Evolutionary conservation across 2,797 vertebrate species (phyloP), one percentile per base, ranked within the genome.

Genomic region (Serranus cabrilla): DNA sequence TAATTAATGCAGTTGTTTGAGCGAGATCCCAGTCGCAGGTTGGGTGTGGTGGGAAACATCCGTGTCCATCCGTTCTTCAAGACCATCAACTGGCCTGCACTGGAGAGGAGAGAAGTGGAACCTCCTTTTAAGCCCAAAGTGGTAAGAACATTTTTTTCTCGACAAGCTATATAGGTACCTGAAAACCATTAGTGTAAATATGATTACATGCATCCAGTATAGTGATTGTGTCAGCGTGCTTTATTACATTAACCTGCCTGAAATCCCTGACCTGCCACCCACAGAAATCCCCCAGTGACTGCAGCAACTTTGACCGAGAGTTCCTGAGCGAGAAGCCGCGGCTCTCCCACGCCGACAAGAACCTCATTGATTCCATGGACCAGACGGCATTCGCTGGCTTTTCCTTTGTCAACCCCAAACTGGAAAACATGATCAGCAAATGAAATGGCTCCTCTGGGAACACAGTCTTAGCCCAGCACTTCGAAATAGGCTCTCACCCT

Each of bases 41-140:
- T 99, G 42, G 98, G 97, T 5, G 90, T 99, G 66, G 95, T 94
- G 10, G 98, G 97, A 51, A 95, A 96, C 86, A 96, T 99, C 82
- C 96, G 94, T 78, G 70, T 52, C 17, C 97, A 99, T 49, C 17
- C 93, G 3, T 99, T 99, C 94, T 99, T 99, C 92, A 98, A 95
- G 94, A 93, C 92, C 12, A 96, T 99, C 87, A 97, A 97, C 92
- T 99, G 98, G 98, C 20, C 71, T 0, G 85, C 89, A 0, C 94
- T 99, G 23, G 97, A 98, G 93, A 97, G 87, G 81, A 95, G 91
- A 85, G 93, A 95, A 42, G 73, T 97, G 49, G 92, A 95, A 0
- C 98, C 98, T 0, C 98, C 98, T 17, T 99, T 99, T 93, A 97
- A 91, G 88, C 98, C 98, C 2, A 99, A 97, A 99, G 98, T 99